Evolutionary conservation across 2,888 invertebrate genomes (phyloP).

Genomic region (Platycnemis pennipes): DNA sequence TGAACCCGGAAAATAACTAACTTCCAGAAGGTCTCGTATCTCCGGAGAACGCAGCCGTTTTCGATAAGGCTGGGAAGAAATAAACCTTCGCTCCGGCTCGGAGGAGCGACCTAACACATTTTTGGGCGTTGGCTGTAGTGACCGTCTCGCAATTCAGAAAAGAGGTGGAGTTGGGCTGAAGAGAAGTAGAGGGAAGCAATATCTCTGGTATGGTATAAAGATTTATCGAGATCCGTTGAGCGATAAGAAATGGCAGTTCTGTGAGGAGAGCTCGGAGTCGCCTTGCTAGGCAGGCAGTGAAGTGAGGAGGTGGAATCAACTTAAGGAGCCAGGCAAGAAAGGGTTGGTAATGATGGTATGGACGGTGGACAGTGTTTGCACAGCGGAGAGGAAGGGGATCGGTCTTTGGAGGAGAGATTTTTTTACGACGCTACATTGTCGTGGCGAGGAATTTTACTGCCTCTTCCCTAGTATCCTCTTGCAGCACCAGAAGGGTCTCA

Average conservation of each 20-base stretch:
- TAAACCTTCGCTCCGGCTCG: neutral
- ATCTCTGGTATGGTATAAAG: conserved; percentile 1
- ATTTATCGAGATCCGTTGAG: conserved; percentile 32
- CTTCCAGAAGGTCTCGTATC: neutral
- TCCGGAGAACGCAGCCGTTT: neutral
- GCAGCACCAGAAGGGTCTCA: neutral
- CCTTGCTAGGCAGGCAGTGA: neutral
- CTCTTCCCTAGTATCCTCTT: neutral
- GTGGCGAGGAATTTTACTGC: conserved; percentile 12
- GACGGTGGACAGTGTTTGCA: neutral
- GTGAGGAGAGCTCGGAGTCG: neutral
- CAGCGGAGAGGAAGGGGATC: neutral
- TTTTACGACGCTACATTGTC: conserved; percentile 32
- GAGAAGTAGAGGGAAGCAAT: neutral
- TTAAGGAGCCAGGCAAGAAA: neutral
- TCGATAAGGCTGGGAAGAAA: neutral
- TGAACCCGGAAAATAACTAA: neutral
- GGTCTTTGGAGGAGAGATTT: neutral
- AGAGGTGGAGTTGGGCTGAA: neutral
- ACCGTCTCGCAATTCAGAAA: neutral
- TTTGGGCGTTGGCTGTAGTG: neutral
- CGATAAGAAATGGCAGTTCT: conserved; percentile 24
- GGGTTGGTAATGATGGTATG: neutral
- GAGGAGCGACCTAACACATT: neutral
- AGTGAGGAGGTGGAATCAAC: neutral